Percentiles rank a stretch among this genome's conserved stretches.
Conservation (phyloP, 2,113 vertebrate species). For the Galeopterus variegatus region DNA sequence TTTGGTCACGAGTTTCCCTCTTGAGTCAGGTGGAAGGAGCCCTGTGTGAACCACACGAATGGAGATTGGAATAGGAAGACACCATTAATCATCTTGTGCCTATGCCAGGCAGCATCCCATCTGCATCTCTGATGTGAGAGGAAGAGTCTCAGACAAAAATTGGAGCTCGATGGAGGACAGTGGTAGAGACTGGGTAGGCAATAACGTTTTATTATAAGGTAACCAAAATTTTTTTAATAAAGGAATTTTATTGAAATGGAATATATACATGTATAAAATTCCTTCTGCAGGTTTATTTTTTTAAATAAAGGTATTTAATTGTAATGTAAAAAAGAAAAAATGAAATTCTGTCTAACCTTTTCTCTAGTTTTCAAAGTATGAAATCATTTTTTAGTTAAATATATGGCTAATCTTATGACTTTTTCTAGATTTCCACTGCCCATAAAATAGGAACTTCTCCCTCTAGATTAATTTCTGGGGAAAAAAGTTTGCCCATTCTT, state of each 20-base stretch:
- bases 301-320: background rate
- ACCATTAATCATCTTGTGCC: background rate
- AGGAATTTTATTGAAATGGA: background rate
- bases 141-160: background rate
- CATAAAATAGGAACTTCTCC: background rate
- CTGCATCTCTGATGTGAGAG: background rate
- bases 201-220: background rate
- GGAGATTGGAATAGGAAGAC: background rate
- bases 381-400: constrained; percentile 14
- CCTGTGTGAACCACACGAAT: background rate
- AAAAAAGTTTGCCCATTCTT: background rate
- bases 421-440: background rate
- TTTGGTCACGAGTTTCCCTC: background rate
- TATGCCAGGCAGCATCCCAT: background rate
- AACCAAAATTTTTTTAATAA: background rate
- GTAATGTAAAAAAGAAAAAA: background rate
- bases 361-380: background rate
- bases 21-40: background rate
- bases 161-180: background rate
- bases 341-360: background rate
- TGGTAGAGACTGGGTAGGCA: background rate
- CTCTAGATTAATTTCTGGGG: background rate
- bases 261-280: background rate
- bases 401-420: background rate
- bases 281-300: background rate